Base-by-base conservation (phyloP, 1,140 invertebrate species). In the Zaprionus tsacasi region DNA sequence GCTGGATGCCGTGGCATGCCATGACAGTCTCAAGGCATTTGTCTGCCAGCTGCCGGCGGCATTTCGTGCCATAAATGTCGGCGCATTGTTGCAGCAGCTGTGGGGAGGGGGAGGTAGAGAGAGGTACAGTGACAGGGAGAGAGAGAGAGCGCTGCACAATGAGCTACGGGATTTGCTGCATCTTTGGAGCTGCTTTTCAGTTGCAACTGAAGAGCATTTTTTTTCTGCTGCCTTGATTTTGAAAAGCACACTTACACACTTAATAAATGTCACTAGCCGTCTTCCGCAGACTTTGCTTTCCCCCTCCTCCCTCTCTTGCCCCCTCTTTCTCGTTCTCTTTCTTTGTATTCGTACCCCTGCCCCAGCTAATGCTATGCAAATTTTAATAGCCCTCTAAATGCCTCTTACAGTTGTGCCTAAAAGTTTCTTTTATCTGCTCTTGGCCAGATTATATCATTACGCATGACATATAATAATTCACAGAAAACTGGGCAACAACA, bases 151-250 rank as follows among this genome's bases (percentile, higher is more conserved):
- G 52, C 40, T 15, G 40, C 40, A 87, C 82, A 86, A 86, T 86
- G 59, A 66, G 65, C 36, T 17, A 21, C 61, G 13, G 61, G 36
- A 65, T 56, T 65, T 65, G 48, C 45, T 33, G 17, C 13, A 13
- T 38, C 21, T 36, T 63, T 40, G 2, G 33, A 15, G 38, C 38
- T 15, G 25, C 60, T 15, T 57, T 30, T 36, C n/a, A 56, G 56
- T 38, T 67, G 70, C 70, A 68, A 43, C 21, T 70, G 54, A 63
- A 61, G 40, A 70, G 27, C 50, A 64, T 56, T 77, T 45, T 77
- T 82, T 87, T 79, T 82, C 79, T 86, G 79, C 82, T 78, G 73
- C 83, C 78, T 80, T 87, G 83, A 88, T 87, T 88, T 73, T 83
- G 83, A 87, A 83, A 83, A 72, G 80, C 83, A 75, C 83, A 80